Evolutionary conservation across 1,140 invertebrate genomes (phyloP), one percentile per base, ranked within the genome.

Genomic region (Sarcophaga bullata): DNA sequence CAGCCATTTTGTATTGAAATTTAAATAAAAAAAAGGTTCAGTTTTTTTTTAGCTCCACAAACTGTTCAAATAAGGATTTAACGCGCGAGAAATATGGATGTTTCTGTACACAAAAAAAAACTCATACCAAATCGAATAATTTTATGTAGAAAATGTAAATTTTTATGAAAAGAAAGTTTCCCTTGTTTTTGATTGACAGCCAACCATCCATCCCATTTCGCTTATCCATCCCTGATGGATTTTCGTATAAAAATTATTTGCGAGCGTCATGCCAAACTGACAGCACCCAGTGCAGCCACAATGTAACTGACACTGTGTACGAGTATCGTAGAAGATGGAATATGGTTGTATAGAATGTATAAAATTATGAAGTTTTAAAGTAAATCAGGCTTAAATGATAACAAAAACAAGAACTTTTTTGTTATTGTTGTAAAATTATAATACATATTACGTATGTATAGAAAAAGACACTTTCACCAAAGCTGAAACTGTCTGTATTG

Each of bases 181-280:
- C 86, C 85, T 87, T 85, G 84, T 88, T 68, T 89, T 89, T 89
- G 88, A 89, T 89, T 89, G 88, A 89, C 88, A 89, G 87, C 86
- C 86, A 85, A 86, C 86, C 86, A 86, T 68, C 62, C 62, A 19
- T 68, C 25, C 25, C 25, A 37, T 37, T 37, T 37, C n/a, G 25
- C 25, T 37, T 37, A 37, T 37, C 84, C 82, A 86, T 89, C 87
- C 86, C 88, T 89, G 87, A 89, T 89, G 88, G 87, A 89, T 89
- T 88, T 89, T 87, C 19, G 87, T 89, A 89, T 88, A 89, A 86
- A 83, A 19, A 73, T n/a, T 49, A 37, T 54, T 47, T 48, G 72
- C 19, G 52, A 87, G 86, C 81, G 83, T 80, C 81, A 82, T 73
- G 10, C 62, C 48, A 81, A 82, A 83, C 75, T 84, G 84, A 83